Percentiles rank a stretch among this genome's conserved stretches.
Evolutionary conservation across 2,113 vertebrate genomes (phyloP).

Genomic region (Oreotragus oreotragus): DNA sequence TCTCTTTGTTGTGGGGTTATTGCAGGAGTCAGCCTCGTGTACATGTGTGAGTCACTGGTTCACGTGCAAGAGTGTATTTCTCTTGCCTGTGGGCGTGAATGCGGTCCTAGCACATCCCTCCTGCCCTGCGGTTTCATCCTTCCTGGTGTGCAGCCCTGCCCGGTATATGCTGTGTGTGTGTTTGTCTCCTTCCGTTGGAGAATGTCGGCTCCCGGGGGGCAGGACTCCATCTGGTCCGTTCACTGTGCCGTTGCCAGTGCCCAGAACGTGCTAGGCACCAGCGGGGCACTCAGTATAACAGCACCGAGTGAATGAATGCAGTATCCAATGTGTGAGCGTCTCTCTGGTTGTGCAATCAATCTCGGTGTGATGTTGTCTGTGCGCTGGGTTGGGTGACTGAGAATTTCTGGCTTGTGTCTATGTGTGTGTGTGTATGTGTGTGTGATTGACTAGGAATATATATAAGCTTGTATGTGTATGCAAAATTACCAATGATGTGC

Average conservation of each 20-base stretch:
- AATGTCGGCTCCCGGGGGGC: not conserved
- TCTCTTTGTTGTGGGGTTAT: not conserved
- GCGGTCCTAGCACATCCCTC: not conserved
- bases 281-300: accelerated
- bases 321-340: not conserved
- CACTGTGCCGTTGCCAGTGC: not conserved
- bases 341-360: not conserved
- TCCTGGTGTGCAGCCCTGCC: not conserved
- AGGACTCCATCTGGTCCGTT: not conserved
- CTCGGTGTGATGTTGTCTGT: not conserved
- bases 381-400: not conserved
- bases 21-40: not conserved
- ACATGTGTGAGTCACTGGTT: not conserved
- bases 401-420: not conserved
- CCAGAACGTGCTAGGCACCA: not conserved
- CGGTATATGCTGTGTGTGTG: too few relatives aligned
- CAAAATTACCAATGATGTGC: not conserved
- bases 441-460: not conserved
- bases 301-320: not conserved
- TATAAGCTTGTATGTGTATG: not conserved
- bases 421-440: not conserved
- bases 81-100: not conserved
- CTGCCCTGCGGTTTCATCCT: not conserved
- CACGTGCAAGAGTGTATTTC: not conserved
- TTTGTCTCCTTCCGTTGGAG: not conserved